Base-by-base conservation (phyloP, 2,113 vertebrate species). In the Corapipo altera region DNA sequence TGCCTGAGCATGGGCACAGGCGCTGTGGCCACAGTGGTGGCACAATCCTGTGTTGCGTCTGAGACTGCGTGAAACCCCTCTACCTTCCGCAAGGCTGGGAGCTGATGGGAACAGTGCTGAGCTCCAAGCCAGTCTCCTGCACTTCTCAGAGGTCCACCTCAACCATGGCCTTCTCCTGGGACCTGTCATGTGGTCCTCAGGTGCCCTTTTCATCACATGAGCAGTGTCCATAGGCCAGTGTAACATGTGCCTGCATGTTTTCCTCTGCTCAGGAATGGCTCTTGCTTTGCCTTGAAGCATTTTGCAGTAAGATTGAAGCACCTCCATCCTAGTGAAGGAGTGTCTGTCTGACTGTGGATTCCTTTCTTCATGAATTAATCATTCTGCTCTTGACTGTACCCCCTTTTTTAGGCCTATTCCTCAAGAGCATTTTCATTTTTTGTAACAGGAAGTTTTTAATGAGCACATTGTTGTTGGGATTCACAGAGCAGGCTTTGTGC, bases 11-110 rank as follows among this genome's bases (percentile, higher is more conserved):
- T 1, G 24, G 37, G 27, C 26, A 21, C 0, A 1, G 24, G 18
- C 0, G 2, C 15, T 58, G 61, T 0, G 1, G 12, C 39, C 12
- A 18, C 54, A 8, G 32, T 0, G 0, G 39, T 1, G 0, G 43
- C 48, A 61, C 39, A 21, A 8, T 33, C 39, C 37, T 15, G 4
- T 20, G 11, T 32, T 70, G 32, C 8, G 13, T 37, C 14, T 67
- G 26, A 15, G 0, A 0, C 32, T 70, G 22, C 0, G 0, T 46
- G 35, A 51, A 87, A 77, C 12, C 12, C 23, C 48, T 75, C 65
- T 33, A 8, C 55, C 30, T 89, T 70, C 52, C 57, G 54, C 65
- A 72, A 76, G 37, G 19, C 39, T 79, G 62, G 35, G 48, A 92
- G 26, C n/a, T 66, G 73, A 24, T 39, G 18, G 43, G 33, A 93